Evolutionary conservation across 2,888 invertebrate species (phyloP), one percentile per base, ranked within the genome.

Genomic region (Andricus curvator): DNA sequence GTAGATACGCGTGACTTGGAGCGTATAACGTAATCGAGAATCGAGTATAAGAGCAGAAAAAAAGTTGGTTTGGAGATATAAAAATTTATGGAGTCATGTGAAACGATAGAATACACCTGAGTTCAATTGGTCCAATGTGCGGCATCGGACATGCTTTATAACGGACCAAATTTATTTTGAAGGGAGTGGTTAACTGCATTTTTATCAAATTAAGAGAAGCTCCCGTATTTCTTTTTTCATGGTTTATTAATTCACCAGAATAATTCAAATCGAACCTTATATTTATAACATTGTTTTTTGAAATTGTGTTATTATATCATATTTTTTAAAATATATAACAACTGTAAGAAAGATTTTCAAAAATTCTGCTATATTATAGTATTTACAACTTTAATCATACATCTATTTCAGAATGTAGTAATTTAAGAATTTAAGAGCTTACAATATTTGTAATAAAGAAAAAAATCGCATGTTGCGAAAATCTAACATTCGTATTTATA

Each of bases 131-230:
- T 3, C 22, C 56, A 60, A 60, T 60, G 22, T 60, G 9, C 6
- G n/a, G n/a, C 17, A n/a, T n/a, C n/a, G 6, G n/a, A 56, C 56
- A n/a, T n/a, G n/a, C 56, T 56, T 56, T 56, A 56, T 56, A 56
- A 17, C 56, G n/a, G n/a, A 56, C 44, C 15, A 44, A 44, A 44
- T 60, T 60, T 60, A 60, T 60, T n/a, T 60, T 60, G n/a, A n/a
- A 60, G 56, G 56, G 56, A 60, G 56, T 60, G 56, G 56, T 22
- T 60, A n/a, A n/a, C 56, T 60, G n/a, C 56, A 60, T n/a, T 60
- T 60, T 60, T n/a, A 60, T 60, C 22, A 60, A 60, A n/a, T 60
- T 60, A 22, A 22, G 56, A 60, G n/a, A 60, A 22, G 56, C 20
- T 60, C 1, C 56, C n/a, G 56, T 8, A 2, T 48, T 48, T 17